These are phyloP conservation scores for Liasis olivaceus DNA, from an alignment of 2,797 vertebrate species.

Conservation along the genomic window DNA sequence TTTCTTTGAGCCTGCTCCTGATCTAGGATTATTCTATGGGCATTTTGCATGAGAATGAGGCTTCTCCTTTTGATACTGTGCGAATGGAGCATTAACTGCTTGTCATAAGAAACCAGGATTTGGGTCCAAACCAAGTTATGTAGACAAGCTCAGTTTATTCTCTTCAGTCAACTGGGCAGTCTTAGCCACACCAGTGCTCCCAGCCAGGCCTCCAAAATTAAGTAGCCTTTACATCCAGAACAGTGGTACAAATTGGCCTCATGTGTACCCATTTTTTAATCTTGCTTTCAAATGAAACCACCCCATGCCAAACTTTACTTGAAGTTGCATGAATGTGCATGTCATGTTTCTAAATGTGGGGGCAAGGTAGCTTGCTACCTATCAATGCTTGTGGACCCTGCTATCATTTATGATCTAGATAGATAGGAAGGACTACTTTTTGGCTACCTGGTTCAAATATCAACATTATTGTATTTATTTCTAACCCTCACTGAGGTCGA, in stretches of 20 bases:
- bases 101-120: background rate
- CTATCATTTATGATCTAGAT: background rate
- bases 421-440: background rate
- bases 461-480: background rate
- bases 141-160: background rate
- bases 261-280: background rate
- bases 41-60: background rate
- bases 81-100: background rate
- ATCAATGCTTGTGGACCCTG: background rate
- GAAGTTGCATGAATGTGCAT: background rate
- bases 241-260: background rate
- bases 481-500: background rate
- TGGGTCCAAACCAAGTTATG: background rate
- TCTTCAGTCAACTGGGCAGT: background rate
- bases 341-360: background rate
- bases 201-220: background rate
- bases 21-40: background rate
- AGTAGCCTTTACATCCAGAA: background rate
- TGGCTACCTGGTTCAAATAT: background rate
- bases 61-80: no score
- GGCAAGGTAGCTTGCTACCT: background rate
- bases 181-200: no score
- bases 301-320: background rate
- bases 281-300: background rate
- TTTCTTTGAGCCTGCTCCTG: background rate